These are phyloP conservation scores for Strigamia maritima DNA, from an alignment of 2,888 invertebrate species.

Conservation along the genomic window DNA sequence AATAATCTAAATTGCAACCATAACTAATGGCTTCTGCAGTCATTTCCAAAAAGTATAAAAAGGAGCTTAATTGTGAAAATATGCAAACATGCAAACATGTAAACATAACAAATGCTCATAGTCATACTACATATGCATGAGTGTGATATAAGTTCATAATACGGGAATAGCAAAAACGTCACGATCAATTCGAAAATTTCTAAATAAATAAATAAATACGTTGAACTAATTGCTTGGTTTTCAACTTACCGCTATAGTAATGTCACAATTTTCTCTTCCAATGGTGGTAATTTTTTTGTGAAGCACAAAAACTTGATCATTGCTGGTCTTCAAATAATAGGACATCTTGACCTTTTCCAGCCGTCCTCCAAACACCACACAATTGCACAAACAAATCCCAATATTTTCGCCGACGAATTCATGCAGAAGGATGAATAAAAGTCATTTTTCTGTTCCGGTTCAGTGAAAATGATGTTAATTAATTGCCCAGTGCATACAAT, in stretches of 20 bases:
- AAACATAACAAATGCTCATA: no score
- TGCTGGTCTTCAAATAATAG: background rate
- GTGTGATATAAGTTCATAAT: no score
- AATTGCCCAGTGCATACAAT: background rate
- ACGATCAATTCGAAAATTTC: background rate
- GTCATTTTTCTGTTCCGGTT: constrained; percentile 13
- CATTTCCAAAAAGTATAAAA: background rate
- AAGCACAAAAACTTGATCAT: constrained; percentile 22
- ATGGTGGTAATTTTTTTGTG: constrained; percentile 13
- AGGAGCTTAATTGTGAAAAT: no score
- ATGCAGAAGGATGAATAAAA: background rate
- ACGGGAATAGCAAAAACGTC: no score
- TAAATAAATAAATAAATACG: no score
- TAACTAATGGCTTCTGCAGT: no score
- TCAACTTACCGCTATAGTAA: background rate
- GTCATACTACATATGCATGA: no score
- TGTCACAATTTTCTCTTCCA: constrained; percentile 1
- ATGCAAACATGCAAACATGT: no score
- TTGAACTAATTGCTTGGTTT: no score
- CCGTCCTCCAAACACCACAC: background rate
- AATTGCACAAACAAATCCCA: constrained; percentile 7
- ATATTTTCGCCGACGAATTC: background rate
- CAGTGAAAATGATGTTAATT: constrained; percentile 1
- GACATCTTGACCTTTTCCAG: background rate
- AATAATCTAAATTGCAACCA: background rate